phyloP scores from a whole-genome alignment of 1,140 invertebrate genomes.

The Drosophila mayri region DNA sequence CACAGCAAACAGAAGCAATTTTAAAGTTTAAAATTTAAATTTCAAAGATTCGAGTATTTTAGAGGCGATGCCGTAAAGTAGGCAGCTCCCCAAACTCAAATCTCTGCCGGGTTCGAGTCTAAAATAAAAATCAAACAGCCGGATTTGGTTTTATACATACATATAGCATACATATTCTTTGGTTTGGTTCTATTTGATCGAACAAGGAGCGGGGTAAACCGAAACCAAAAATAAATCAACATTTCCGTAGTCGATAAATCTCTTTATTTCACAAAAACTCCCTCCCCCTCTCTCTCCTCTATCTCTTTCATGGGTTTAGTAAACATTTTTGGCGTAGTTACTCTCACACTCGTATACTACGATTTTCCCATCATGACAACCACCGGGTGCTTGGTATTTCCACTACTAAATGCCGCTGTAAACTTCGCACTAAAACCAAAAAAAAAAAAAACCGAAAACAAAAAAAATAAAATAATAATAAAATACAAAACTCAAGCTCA shows the following conservation, averaged over 20 bases:
- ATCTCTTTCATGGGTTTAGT: constrained; percentile 49
- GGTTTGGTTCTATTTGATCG: constrained; percentile 13
- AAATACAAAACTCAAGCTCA: constrained; percentile 27
- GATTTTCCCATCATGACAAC: constrained; percentile 53
- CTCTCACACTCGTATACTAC: constrained; percentile 39
- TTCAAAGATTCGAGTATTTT: constrained; percentile 18
- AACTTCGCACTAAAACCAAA: constrained; percentile 79
- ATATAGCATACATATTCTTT: constrained; percentile 14
- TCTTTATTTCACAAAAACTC: constrained; percentile 23
- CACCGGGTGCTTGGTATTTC: constrained; percentile 78
- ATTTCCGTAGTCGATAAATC: constrained; percentile 40
- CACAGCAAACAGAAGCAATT: constrained; percentile 18
- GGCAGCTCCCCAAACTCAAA: constrained; percentile 31
- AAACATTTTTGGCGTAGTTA: constrained; percentile 30
- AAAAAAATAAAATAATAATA: constrained; percentile 20
- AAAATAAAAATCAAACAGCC: constrained; percentile 9
- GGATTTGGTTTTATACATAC: background rate
- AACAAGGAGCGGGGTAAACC: constrained; percentile 17
- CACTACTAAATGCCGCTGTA: constrained; percentile 78
- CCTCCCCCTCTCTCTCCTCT: constrained; percentile 4
- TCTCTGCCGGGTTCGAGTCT: constrained; percentile 12
- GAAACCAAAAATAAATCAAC: constrained; percentile 1
- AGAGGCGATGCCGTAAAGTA: constrained; percentile 46
- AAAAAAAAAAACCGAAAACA: constrained; percentile 34
- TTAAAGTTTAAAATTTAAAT: constrained; percentile 5